Percentiles rank a stretch among this genome's conserved stretches.
phyloP scores from a whole-genome alignment of 2,797 vertebrate species.

The Pelochelys cantorii region DNA sequence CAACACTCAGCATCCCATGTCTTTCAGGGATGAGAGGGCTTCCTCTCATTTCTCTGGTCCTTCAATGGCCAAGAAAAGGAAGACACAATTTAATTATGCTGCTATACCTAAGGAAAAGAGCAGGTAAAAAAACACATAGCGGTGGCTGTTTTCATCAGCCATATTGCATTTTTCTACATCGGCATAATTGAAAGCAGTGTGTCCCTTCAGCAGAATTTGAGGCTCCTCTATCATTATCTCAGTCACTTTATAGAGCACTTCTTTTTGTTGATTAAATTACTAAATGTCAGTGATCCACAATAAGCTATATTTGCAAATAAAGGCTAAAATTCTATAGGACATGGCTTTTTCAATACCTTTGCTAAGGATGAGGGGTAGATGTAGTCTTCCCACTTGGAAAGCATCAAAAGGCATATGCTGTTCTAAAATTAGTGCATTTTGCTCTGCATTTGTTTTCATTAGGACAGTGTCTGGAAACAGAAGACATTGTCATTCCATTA shows the following conservation, averaged over 20 bases:
- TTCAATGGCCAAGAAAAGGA: neutral
- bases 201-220: neutral
- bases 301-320: neutral
- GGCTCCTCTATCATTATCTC: neutral
- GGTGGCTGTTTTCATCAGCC: neutral
- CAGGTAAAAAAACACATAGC: neutral
- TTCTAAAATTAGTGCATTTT: conserved; percentile 3
- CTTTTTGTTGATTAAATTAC: neutral
- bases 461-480: neutral
- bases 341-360: neutral
- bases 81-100: neutral
- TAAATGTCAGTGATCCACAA: neutral
- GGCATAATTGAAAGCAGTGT: neutral
- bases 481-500: neutral
- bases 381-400: neutral
- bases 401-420: neutral
- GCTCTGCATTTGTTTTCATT: conserved; percentile 7
- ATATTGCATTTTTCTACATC: neutral
- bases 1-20: neutral
- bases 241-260: neutral
- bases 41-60: neutral
- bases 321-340: neutral
- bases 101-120: neutral
- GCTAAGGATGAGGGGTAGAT: neutral
- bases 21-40: neutral